Evolutionary conservation across 2,797 vertebrate genomes (phyloP).

Genomic region (Lepilemur ruficaudatus): DNA sequence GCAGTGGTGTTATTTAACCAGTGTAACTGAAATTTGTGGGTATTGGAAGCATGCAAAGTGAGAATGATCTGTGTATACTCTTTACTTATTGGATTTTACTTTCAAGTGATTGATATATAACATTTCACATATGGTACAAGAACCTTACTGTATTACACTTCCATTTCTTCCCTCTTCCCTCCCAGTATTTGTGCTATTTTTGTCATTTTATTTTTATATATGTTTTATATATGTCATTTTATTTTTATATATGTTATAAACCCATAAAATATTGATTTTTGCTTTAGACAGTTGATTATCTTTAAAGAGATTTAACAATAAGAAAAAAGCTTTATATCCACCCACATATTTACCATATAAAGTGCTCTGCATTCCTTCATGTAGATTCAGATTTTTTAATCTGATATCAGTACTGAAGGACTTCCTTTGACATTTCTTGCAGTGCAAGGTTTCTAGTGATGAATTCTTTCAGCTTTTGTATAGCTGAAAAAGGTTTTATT

Average conservation of each 20-base stretch:
- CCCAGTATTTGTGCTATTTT: slow-evolving; percentile 2
- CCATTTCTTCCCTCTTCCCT: background rate
- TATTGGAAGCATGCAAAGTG: background rate
- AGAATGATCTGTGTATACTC: background rate
- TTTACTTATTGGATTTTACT: background rate
- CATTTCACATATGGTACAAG: background rate
- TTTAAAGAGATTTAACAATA: background rate
- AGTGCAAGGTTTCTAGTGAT: background rate
- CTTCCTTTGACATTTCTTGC: background rate
- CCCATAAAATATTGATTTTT: background rate
- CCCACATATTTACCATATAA: background rate
- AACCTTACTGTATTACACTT: background rate
- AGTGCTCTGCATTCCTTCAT: background rate
- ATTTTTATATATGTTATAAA: background rate
- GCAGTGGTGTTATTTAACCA: background rate
- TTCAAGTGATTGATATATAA: background rate
- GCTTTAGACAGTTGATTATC: background rate
- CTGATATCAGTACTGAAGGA: background rate
- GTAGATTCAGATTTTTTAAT: background rate
- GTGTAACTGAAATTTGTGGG: background rate
- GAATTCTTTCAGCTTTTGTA: background rate
- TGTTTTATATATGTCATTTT: background rate
- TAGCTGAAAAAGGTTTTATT: background rate
- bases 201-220: background rate
- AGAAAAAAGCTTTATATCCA: background rate